Conservation (phyloP, 1,140 invertebrate species). For the Halesus radiatus region DNA sequence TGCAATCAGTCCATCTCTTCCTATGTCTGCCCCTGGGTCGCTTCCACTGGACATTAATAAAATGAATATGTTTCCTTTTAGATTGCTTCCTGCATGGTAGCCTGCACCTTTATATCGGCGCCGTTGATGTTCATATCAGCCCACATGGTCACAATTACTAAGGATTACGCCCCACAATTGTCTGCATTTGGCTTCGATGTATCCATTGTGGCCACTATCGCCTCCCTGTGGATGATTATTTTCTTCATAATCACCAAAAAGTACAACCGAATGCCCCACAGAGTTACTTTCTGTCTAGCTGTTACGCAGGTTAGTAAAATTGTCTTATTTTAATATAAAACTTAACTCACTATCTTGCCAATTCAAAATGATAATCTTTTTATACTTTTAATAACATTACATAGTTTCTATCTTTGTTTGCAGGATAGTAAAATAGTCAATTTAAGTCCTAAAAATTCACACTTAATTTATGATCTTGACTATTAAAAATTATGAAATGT, state of each 20-base stretch:
- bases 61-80: constrained; percentile 62
- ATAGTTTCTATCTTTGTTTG: too few species aligned
- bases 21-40: too few species aligned
- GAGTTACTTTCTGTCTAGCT: constrained; percentile 83
- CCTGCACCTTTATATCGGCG: constrained; percentile 93
- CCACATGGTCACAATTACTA: constrained; percentile 88
- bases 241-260: constrained; percentile 84
- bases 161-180: constrained; percentile 83
- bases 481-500: neutral
- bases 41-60: too few species aligned
- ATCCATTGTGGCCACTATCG: constrained; percentile 82
- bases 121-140: constrained; percentile 96
- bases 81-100: constrained; percentile 93
- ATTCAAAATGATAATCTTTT: too few species aligned
- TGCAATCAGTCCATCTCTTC: too few species aligned
- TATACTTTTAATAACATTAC: too few species aligned
- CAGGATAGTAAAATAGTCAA: too few species aligned
- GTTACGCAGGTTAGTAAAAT: constrained; percentile 79
- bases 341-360: constrained; percentile 12
- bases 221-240: constrained; percentile 83
- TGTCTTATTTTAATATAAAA: neutral
- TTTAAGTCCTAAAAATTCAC: too few species aligned
- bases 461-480: neutral
- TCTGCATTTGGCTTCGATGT: constrained; percentile 86
- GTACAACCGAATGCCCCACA: constrained; percentile 85